Percentiles rank a stretch among this genome's conserved stretches.
These are phyloP conservation scores for Zaprionus vittiger DNA, from an alignment of 1,140 invertebrate genomes.

Conservation along the genomic window DNA sequence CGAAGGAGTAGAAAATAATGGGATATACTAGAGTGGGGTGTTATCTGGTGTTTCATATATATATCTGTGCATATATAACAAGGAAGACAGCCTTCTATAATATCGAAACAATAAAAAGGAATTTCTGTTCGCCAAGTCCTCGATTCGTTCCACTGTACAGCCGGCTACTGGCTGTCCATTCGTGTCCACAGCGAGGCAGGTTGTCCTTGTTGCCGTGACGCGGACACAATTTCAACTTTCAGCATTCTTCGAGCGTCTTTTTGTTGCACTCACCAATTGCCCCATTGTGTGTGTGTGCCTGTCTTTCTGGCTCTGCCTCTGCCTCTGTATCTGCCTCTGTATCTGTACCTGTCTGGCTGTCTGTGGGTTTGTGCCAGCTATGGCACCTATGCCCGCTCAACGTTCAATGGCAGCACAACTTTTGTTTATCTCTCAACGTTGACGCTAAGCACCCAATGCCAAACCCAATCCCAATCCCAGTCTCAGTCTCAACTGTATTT, in stretches of 20 bases:
- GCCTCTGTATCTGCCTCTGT: background rate
- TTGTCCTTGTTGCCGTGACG: conserved; percentile 11
- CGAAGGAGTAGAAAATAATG: no score
- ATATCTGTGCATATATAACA: no score
- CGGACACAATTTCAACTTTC: conserved; percentile 49
- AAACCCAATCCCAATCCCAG: conserved; percentile 1
- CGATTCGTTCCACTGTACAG: conserved; percentile 12
- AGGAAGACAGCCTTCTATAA: no score
- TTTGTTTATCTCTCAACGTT: conserved; percentile 45
- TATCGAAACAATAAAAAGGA: no score
- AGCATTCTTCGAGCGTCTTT: conserved; percentile 34
- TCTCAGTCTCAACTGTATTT: conserved; percentile 6
- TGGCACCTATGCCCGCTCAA: conserved; percentile 11
- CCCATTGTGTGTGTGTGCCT: background rate
- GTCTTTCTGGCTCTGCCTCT: background rate
- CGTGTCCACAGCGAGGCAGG: background rate
- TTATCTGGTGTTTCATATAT: no score
- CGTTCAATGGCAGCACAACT: conserved; percentile 38
- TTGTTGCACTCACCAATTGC: conserved; percentile 6
- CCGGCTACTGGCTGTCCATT: background rate
- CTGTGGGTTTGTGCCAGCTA: background rate
- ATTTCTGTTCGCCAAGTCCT: background rate
- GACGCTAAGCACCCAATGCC: conserved; percentile 38
- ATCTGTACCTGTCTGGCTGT: background rate
- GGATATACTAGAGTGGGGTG: no score